Conservation (phyloP, 2,113 vertebrate genomes). For the Sula dactylatra region DNA sequence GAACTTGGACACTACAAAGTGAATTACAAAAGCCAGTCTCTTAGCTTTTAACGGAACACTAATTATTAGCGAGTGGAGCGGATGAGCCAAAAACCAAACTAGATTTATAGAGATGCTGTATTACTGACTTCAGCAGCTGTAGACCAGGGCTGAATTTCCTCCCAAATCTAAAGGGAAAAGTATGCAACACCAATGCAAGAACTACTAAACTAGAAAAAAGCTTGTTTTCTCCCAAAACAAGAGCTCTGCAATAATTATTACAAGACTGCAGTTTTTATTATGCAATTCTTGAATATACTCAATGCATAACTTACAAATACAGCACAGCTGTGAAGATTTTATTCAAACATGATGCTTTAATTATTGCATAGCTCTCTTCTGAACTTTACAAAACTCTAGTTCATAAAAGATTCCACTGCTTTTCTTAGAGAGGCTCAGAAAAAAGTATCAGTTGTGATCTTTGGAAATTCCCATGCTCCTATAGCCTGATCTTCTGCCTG, state of each 20-base stretch:
- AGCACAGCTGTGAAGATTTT: neutral
- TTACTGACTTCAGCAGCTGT: neutral
- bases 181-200: neutral
- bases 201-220: neutral
- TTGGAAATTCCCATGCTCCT: neutral
- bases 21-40: neutral
- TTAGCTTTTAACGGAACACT: neutral
- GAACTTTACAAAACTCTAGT: neutral
- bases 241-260: neutral
- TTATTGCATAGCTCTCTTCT: neutral
- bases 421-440: neutral
- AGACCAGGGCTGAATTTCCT: neutral
- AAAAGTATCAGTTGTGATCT: rapidly evolving
- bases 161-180: neutral
- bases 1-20: neutral
- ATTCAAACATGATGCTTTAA: neutral
- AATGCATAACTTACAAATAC: neutral
- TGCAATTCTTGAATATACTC: neutral
- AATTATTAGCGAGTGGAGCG: neutral
- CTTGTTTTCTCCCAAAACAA: neutral
- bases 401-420: neutral
- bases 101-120: neutral
- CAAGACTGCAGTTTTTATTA: neutral
- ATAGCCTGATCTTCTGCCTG: neutral
- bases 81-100: neutral